Percentiles rank a stretch among this genome's conserved stretches.
Evolutionary conservation across 2,113 vertebrate species (phyloP).

Genomic region (Charadrius vociferus): DNA sequence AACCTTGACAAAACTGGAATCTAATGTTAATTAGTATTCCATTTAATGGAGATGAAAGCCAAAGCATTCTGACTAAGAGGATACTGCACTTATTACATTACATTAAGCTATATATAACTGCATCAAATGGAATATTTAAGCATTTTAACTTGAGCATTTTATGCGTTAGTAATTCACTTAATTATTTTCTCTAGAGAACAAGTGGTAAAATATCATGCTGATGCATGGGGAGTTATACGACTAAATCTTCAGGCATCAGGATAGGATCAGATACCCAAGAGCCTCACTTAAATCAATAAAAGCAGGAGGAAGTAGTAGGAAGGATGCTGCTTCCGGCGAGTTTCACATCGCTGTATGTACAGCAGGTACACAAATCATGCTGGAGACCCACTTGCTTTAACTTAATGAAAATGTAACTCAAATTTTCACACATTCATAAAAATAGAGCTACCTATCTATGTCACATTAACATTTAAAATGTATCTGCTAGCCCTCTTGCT

Average conservation of each 20-base stretch:
- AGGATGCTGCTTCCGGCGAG: background rate
- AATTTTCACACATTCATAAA: background rate
- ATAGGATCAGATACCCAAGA: conserved; percentile 4
- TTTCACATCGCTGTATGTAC: background rate
- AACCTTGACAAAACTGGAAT: conserved; percentile 2
- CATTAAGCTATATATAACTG: conserved; percentile 65
- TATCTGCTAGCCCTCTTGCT: background rate
- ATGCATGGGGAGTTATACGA: conserved; percentile 43
- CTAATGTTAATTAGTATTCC: conserved; percentile 12
- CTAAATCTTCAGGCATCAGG: conserved; percentile 63
- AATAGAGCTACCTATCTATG: background rate
- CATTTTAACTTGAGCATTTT: conserved; percentile 71
- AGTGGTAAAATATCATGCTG: conserved; percentile 47
- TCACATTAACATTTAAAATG: background rate
- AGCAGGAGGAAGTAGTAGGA: background rate
- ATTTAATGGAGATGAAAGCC: conserved; percentile 29
- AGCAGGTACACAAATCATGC: background rate
- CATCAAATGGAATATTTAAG: conserved; percentile 75
- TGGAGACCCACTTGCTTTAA: background rate
- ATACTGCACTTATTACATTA: background rate
- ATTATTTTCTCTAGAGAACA: conserved; percentile 68
- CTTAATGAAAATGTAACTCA: background rate
- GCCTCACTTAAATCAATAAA: conserved; percentile 23
- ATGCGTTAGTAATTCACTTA: conserved; percentile 67
- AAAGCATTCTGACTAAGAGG: background rate